These are phyloP conservation scores for Phengaris arion DNA, from an alignment of 2,888 invertebrate genomes.

Conservation along the genomic window DNA sequence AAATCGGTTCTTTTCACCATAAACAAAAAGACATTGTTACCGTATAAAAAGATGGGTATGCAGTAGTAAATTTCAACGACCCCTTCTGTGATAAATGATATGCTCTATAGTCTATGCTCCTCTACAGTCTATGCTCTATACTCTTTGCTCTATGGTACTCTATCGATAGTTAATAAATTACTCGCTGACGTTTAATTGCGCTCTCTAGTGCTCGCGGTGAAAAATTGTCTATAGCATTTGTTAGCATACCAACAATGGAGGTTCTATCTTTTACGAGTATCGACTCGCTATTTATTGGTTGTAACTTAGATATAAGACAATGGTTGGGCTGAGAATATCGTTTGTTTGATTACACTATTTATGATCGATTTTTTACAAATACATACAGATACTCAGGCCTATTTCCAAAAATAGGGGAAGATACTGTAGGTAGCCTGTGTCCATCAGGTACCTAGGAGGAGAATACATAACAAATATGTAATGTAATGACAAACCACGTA, in stretches of 20 bases:
- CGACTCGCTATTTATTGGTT: conserved; percentile 10
- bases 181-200: conserved; percentile 46
- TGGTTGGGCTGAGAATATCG: background rate
- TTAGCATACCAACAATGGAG: conserved; percentile 23
- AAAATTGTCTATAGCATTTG: conserved; percentile 39
- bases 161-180: conserved; percentile 67
- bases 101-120: background rate
- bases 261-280: conserved; percentile 14
- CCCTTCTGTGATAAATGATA: conserved; percentile 15
- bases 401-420: no score
- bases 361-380: no score
- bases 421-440: no score
- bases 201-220: conserved; percentile 42
- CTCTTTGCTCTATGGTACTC: conserved; percentile 40
- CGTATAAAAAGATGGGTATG: conserved; percentile 9
- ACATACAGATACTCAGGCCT: no score
- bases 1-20: background rate
- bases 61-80: conserved; percentile 23
- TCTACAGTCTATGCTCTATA: background rate
- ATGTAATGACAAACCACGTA: no score
- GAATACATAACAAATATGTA: no score
- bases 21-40: background rate
- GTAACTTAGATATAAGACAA: conserved; percentile 7
- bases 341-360: background rate
- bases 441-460: no score